A percentile compares a stretch with the other conserved stretches of the same genome.
Conservation (phyloP, 2,113 vertebrate species). For the Rhea pennata region DNA sequence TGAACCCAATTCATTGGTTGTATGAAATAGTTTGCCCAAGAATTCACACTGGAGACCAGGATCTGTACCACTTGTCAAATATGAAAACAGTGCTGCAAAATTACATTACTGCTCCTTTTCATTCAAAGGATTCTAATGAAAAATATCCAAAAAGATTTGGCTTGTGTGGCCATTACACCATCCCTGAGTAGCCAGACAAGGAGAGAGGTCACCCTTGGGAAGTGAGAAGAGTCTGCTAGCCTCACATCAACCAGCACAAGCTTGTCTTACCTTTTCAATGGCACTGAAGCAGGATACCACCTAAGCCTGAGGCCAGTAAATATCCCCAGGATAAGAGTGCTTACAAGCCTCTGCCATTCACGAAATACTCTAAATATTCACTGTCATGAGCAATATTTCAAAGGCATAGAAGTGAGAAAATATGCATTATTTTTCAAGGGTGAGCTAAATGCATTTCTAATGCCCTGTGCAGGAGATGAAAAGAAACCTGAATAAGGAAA, state of each 20-base stretch:
- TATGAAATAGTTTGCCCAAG: background rate
- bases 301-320: background rate
- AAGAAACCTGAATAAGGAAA: conserved; percentile 31
- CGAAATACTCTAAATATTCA: conserved; percentile 9
- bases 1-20: background rate
- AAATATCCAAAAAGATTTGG: background rate
- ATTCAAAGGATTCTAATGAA: background rate
- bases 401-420: conserved; percentile 21
- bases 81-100: background rate
- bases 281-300: background rate
- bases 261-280: conserved; percentile 7
- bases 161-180: background rate
- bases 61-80: background rate
- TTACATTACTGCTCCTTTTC: background rate
- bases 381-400: conserved; percentile 51
- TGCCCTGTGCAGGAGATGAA: background rate
- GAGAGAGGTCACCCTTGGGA: background rate
- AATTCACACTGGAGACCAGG: background rate
- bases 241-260: background rate
- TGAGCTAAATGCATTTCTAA: conserved; percentile 27
- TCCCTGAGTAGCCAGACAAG: background rate
- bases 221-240: background rate
- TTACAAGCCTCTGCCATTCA: conserved; percentile 24
- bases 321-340: background rate
- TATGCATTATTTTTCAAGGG: background rate